These are phyloP conservation scores for Xenotilapia longispinis DNA, from an alignment of 2,113 vertebrate species.

Conservation along the genomic window DNA sequence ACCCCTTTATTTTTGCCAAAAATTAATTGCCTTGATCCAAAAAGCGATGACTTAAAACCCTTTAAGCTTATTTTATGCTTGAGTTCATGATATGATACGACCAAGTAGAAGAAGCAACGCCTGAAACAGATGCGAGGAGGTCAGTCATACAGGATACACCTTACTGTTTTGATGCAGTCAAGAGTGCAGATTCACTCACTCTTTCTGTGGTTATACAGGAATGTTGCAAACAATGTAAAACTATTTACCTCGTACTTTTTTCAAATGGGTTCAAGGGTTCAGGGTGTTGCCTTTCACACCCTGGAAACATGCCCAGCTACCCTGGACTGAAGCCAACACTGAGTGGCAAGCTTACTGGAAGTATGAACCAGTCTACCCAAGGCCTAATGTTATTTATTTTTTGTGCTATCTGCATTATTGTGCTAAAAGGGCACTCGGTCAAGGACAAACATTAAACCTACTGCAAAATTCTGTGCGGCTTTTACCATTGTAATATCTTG, in stretches of 20 bases:
- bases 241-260: neutral
- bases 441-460: neutral
- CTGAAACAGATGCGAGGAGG: neutral
- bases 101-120: neutral
- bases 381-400: neutral
- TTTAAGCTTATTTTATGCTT: neutral
- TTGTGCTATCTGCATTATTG: neutral
- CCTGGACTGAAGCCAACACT: neutral
- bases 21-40: neutral
- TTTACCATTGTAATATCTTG: neutral
- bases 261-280: neutral
- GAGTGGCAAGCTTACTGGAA: neutral
- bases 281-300: neutral
- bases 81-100: neutral
- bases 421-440: neutral
- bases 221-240: neutral
- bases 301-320: neutral
- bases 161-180: neutral
- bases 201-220: neutral
- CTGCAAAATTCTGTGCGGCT: neutral
- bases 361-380: neutral
- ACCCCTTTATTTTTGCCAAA: neutral
- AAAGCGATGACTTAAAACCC: neutral
- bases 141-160: neutral
- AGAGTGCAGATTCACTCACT: neutral